phyloP scores from a whole-genome alignment of 37 sponge, comb jelly and placozoan species.

The Eunapius fragilis region DNA sequence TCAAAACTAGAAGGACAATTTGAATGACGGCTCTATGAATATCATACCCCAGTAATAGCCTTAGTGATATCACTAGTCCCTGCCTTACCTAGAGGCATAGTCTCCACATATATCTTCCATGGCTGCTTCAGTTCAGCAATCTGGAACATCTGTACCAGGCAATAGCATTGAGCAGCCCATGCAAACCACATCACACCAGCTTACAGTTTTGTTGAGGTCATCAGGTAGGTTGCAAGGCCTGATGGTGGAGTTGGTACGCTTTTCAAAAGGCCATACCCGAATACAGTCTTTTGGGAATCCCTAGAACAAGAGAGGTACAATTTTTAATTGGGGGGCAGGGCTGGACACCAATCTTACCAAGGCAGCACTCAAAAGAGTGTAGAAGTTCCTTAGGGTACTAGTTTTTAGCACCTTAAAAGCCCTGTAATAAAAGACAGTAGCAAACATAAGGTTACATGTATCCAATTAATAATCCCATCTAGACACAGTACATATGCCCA shows the following conservation, averaged over 20 bases:
- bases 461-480: too few relatives aligned
- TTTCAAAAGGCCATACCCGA: conserved; percentile 88
- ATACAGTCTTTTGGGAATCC: conserved; percentile 69
- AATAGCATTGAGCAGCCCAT: background rate
- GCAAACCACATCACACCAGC: conserved; percentile 11
- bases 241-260: conserved; percentile 75
- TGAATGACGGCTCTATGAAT: too few relatives aligned
- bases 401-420: conserved; percentile 56
- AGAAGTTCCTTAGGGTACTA: conserved; percentile 28
- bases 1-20: too few relatives aligned
- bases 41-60: background rate
- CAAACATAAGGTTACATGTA: too few relatives aligned
- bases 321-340: too few relatives aligned
- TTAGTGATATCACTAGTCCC: background rate
- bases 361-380: conserved; percentile 12
- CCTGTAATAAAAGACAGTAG: background rate
- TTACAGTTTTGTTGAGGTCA: conserved; percentile 48
- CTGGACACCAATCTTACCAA: conserved; percentile 49
- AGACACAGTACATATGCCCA: too few relatives aligned
- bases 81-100: conserved; percentile 54
- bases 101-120: conserved; percentile 73
- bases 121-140: conserved; percentile 49
- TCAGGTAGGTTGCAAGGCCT: conserved; percentile 67
- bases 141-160: conserved; percentile 51
- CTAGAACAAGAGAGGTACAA: conserved; percentile 27